Base-by-base conservation (phyloP, 2,113 vertebrate species). In the Laterallus jamaicensis region DNA sequence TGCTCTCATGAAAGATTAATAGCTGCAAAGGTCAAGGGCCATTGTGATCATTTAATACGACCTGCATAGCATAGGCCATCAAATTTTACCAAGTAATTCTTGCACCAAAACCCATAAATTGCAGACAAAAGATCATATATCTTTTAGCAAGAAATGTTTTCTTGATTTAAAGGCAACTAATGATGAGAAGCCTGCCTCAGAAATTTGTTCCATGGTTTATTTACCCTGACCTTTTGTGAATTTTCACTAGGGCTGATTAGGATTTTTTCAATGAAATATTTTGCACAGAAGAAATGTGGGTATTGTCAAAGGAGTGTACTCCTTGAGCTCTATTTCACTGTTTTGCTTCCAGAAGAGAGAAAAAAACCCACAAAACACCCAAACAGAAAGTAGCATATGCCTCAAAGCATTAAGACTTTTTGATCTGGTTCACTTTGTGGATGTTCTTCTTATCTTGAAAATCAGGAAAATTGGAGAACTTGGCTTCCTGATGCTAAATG, bases 11-110 rank as follows among this genome's bases (percentile, higher is more conserved):
- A 74, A 92, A 93, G 91, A 94, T 88, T 88, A 81, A 94, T 64
- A 89, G 77, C 35, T 84, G 29, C 49, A 86, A 86, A 94, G 86
- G 86, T 95, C 86, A 94, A 84, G 42, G 83, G 88, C 18, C 60
- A 82, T 40, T 39, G 60, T 32, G 64, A 92, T 88, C 68, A 91
- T 88, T 86, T 86, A 86, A 84, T 91, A 39, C 92, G 86, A 95
- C 86, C 88, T 81, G 77, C 17, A 86, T 39, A 78, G 52, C 42
- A 56, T 22, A 81, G 76, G 60, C 83, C 68, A 81, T 77, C 86
- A 91, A 93, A 93, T 91, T 86, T 91, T 88, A 75, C 39, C 28
- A 69, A 64, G 42, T 78, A 84, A 93, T 95, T 96, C 39, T 71
- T 83, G 32, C 52, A 84, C 69, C 0, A 0, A 93, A 70, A 54